Evolutionary conservation across 2,113 vertebrate species (phyloP).

Genomic region (Lophius piscatorius): DNA sequence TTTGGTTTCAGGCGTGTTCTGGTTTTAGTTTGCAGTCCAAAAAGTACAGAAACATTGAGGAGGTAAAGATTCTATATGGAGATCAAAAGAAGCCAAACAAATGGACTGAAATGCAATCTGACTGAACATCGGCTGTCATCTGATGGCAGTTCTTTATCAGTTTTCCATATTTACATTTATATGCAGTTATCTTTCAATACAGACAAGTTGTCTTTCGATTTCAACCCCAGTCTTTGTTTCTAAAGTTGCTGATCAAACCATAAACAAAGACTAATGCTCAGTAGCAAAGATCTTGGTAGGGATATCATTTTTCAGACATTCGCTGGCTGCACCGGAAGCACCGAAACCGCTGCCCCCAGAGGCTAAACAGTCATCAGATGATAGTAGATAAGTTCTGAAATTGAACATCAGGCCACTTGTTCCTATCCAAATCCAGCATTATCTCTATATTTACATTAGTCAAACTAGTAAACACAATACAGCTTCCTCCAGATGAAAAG

Average conservation of each 20-base stretch:
- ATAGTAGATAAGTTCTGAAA: background rate
- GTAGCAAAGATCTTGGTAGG: background rate
- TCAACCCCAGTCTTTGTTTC: background rate
- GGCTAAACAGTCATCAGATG: too few relatives aligned
- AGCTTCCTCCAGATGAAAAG: conserved; percentile 38
- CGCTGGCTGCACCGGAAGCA: background rate
- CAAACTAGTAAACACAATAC: conserved; percentile 22
- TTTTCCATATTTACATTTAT: background rate
- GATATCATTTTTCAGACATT: background rate
- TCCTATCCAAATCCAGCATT: conserved; percentile 47
- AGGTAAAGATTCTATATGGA: background rate
- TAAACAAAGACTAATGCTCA: background rate
- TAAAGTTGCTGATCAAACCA: background rate
- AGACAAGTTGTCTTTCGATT: background rate
- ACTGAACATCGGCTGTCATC: background rate
- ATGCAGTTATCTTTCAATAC: background rate
- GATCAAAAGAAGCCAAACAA: background rate
- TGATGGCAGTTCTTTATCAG: background rate
- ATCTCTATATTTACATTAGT: conserved; percentile 33
- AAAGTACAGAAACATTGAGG: background rate
- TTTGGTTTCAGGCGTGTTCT: background rate
- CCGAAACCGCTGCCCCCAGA: background rate
- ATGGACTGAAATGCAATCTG: background rate
- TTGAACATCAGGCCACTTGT: background rate
- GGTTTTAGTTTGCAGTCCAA: background rate